phyloP scores from a whole-genome alignment of 2,113 vertebrate genomes.

The Cyanoliseus patagonus region DNA sequence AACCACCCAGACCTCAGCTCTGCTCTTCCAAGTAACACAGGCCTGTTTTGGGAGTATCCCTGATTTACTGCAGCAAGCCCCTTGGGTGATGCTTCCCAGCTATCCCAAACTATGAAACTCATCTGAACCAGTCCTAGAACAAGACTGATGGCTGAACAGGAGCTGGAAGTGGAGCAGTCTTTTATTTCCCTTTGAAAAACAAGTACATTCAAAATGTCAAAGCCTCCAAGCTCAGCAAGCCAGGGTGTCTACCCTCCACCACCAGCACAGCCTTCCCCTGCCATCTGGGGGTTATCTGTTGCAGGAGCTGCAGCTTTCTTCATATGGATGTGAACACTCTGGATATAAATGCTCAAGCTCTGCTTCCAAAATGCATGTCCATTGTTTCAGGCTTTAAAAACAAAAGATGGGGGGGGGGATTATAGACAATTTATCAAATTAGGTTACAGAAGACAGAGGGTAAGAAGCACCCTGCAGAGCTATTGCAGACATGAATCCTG shows the following conservation, averaged over 20 bases:
- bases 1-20: background rate
- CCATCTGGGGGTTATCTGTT: constrained; percentile 49
- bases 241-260: background rate
- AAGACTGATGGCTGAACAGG: background rate
- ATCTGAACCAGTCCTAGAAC: background rate
- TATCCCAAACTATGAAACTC: background rate
- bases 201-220: background rate
- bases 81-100: background rate
- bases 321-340: background rate
- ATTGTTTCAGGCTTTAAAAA: constrained; percentile 41
- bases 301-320: background rate
- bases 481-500: background rate
- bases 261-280: background rate
- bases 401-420: background rate
- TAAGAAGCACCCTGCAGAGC: background rate
- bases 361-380: background rate
- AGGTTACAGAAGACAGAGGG: background rate
- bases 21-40: background rate
- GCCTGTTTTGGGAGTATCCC: background rate
- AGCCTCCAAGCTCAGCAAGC: background rate
- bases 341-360: constrained; percentile 53
- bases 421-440: background rate
- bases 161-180: background rate
- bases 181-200: background rate
- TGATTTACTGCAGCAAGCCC: background rate